Evolutionary conservation across 2,113 vertebrate species (phyloP).

Genomic region (Fulica atra): DNA sequence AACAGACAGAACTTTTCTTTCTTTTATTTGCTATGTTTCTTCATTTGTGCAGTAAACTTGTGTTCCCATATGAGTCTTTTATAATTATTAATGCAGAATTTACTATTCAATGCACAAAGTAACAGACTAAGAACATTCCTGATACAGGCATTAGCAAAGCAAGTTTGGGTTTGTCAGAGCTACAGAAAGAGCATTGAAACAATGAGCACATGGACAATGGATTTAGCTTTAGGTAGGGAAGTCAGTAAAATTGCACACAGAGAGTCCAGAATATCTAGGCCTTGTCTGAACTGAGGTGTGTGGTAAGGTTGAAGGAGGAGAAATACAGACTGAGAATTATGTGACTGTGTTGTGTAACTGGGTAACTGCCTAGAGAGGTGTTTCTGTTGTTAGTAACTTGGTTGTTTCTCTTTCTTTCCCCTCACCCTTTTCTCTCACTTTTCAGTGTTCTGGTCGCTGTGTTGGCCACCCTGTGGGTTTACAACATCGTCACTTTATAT

Average conservation of each 20-base stretch:
- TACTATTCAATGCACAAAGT: background rate
- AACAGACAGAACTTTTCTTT: background rate
- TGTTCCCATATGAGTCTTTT: background rate
- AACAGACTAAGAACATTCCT: background rate
- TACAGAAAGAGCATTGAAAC: background rate
- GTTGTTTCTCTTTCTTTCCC: background rate
- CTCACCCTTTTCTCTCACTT: background rate
- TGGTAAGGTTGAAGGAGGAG: background rate
- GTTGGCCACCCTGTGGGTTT: slow-evolving; percentile 52
- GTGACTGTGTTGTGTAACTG: background rate
- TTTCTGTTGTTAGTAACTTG: background rate
- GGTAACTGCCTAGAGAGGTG: background rate
- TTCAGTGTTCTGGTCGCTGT: slow-evolving; percentile 85
- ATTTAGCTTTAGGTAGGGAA: background rate
- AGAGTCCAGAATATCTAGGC: background rate
- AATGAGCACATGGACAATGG: background rate
- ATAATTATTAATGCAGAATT: background rate
- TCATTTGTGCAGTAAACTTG: background rate
- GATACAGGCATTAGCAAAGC: background rate
- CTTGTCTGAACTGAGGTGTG: background rate
- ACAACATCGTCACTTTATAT: slow-evolving; percentile 75
- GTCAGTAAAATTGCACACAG: background rate
- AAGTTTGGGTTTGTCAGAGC: background rate
- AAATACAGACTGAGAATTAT: background rate
- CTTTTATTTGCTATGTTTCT: background rate